Base-by-base conservation (phyloP, 1,140 invertebrate genomes). In the Vanessa atalanta region DNA sequence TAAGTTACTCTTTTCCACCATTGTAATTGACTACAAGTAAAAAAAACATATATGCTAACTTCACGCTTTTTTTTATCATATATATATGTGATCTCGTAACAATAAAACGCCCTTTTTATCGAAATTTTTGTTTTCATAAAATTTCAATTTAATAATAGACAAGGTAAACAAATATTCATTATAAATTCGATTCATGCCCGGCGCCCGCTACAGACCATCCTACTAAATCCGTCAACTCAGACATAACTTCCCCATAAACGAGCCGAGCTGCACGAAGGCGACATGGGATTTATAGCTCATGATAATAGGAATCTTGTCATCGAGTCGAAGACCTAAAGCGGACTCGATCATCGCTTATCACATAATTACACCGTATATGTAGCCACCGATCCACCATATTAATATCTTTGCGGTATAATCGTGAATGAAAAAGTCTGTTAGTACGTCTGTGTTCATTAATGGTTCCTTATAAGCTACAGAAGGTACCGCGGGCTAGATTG, bases 401-500 rank as follows among this genome's bases (percentile, higher is more conserved):
- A 69, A 69, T 69, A 69, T 31, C 53, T 53, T 23, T 60, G 53
- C 67, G 53, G 67, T 69, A 23, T 47, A 47, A 69, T 70, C 23
- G 57, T 70, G 47, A 70, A 61, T 61, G 67, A 70, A 70, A 70
- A 70, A 70, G 20, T 70, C 50, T 47, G 66, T 69, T 69, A 69
- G 63, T 57, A 8, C 47, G 20, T 72, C 37, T 16, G 57, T 31
- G 70, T 65, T 72, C 61, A 72, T 72, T 72, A 72, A 55, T 47
- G 51, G n/a, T 57, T 13, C 70, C 70, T 65, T 72, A 72, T 72
- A 31, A 14, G 70, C 20, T 11, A 20, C 12, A 57, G 51, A 57
- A 23, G 16, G 20, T 2, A 57, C 53, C 53, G 53, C 53, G 53
- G 53, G 48, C 16, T n/a, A 6, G 51, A 0, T 20, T 53, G 48